phyloP scores from a whole-genome alignment of 2,113 vertebrate species.

The Bos javanicus region DNA sequence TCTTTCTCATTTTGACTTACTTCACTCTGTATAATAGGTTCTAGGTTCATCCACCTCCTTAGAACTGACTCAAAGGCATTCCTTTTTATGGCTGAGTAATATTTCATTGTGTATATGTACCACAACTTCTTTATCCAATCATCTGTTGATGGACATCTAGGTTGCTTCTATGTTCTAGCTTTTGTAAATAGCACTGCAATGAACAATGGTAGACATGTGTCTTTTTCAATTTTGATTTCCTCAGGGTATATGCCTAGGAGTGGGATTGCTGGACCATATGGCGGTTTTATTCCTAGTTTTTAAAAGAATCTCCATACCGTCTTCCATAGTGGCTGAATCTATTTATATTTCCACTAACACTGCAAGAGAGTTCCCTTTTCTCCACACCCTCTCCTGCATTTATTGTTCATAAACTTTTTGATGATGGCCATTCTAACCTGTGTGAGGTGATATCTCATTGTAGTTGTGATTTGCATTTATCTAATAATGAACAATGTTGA shows the following conservation, averaged over 20 bases:
- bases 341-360: neutral
- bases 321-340: neutral
- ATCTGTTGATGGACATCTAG: neutral
- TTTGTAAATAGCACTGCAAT: neutral
- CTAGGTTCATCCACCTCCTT: neutral
- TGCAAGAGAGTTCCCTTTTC: neutral
- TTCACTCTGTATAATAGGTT: neutral
- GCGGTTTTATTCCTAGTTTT: neutral
- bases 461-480: neutral
- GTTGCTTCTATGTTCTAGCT: neutral
- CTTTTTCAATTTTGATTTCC: neutral
- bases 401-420: neutral
- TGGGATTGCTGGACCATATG: neutral
- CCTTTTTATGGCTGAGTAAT: neutral
- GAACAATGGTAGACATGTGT: neutral
- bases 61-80: neutral
- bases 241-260: neutral
- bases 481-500: neutral
- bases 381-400: neutral
- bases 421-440: neutral
- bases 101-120: neutral
- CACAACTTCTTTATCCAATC: neutral
- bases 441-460: neutral
- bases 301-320: neutral
- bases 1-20: neutral